Evolutionary conservation across 2,797 vertebrate species (phyloP), one percentile per base, ranked within the genome.

Genomic region (Uromys caudimaculatus): DNA sequence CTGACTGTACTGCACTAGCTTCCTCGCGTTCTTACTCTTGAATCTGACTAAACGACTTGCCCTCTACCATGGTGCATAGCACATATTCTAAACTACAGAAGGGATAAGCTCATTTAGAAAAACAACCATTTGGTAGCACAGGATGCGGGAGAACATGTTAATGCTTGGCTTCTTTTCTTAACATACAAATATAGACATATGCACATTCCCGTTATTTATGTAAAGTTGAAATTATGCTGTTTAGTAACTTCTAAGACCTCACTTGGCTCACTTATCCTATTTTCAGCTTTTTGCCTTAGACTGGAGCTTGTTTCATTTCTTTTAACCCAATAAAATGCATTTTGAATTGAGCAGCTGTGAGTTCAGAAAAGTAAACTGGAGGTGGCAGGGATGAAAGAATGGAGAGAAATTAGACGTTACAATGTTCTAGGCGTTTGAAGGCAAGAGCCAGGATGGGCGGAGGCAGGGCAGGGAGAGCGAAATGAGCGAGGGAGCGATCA

Each of bases 341-440:
- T 81, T 54, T 52, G 29, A 95, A 62, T 50, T 89, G 23, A 91
- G 89, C n/a, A 95, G 91, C 90, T 94, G 35, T 79, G 19, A 44
- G 19, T 73, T 92, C 89, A 83, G 91, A 83, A 89, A 76, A 89
- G 79, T 76, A 92, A 95, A 77, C 41, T 38, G 27, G 75, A 79
- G 44, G 50, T 93, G 29, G 23, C 77, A 73, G 8, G 32, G n/a
- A 64, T 83, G 75, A 91, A 13, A 75, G 67, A 76, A 47, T 82
- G 23, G 24, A 41, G 52, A 41, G 56, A 92, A 94, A 89, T 21
- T 29, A 16, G 12, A 62, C 73, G 35, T 77, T 78, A 71, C 1
- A 67, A 19, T 54, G 17, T 71, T 17, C 21, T 32, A 91, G 67
- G 52, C 9, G 60, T 91, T 21, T 24, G 81, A 47, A 52, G 32